Base-by-base conservation (phyloP, 2,113 vertebrate genomes). In the Eptatretus burgeri region DNA sequence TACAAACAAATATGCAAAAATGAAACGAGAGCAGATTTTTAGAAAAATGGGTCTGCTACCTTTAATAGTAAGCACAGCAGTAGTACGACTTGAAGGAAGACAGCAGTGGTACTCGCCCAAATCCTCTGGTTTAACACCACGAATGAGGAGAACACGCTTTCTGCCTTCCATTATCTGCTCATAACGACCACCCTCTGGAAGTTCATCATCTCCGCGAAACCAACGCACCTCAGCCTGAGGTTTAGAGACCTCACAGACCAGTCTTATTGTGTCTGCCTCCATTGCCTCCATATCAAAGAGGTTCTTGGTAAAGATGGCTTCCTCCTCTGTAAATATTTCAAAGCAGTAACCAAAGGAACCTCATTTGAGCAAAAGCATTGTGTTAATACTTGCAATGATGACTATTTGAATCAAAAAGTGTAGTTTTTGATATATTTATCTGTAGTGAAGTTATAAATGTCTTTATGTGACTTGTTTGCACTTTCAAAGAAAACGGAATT, bases 231-330 rank as follows among this genome's bases (percentile, higher is more conserved):
- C 89, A 0, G 85, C 82, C 49, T 71, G 73, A 64, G 82, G 74
- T 71, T 93, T 98, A 5, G 89, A 98, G 62, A 98, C 83, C 70
- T 98, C 91, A 65, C 91, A 98, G 67, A 88, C 75, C 68, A 98
- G 68, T 76, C 83, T 95, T 65, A 95, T 75, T 17, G 80, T 88
- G 65, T 94, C 85, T n/a, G 78, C 78, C 80, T 98, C 91, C 17
- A 70, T 87, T 52, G 82, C 85, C 69, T 98, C 87, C 67, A 87
- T 72, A 51, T 93, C 82, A 67, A 76, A 73, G 66, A 98, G 81
- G 73, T 95, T 88, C 80, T 94, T 98, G 16, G 85, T 86, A 73
- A 98, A 98, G 71, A 78, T 72, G 67, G 84, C 82, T 62, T 82
- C 91, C 73, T 98, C 89, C 77, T 93, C 89, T 98, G 78, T 52